Conservation (phyloP, 2,888 invertebrate genomes). For the Drosophila paucipuncta region DNA sequence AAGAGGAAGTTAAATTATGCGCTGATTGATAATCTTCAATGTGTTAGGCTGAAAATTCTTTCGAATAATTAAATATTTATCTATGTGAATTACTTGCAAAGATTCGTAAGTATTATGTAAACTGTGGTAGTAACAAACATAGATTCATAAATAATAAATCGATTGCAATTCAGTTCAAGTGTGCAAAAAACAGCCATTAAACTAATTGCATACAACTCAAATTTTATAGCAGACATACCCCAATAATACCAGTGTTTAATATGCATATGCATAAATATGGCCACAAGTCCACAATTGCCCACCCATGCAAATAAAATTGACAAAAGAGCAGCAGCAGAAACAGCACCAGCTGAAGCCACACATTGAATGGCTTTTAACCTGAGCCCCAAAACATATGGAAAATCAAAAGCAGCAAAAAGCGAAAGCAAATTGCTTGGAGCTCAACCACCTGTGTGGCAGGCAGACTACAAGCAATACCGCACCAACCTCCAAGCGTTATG, state of each 20-base stretch:
- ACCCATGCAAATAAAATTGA: slow-evolving; percentile 15
- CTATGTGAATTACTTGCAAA: too few species aligned
- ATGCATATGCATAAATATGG: slow-evolving; percentile 67
- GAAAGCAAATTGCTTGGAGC: slow-evolving; percentile 74
- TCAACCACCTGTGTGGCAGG: slow-evolving; percentile 49
- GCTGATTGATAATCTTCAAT: slow-evolving; percentile 35
- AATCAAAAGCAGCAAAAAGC: slow-evolving; percentile 71
- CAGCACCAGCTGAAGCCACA: slow-evolving; percentile 13
- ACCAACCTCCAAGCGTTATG: slow-evolving; percentile 14
- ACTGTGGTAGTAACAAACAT: slow-evolving; percentile 2
- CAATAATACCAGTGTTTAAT: slow-evolving; percentile 58
- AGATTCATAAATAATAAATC: slow-evolving; percentile 17
- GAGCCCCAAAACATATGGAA: slow-evolving; percentile 49
- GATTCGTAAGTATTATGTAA: slow-evolving; percentile 1
- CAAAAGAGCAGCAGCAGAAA: slow-evolving; percentile 27
- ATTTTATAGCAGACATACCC: slow-evolving; percentile 53
- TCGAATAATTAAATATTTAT: background rate
- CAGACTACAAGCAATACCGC: background rate
- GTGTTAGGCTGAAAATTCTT: background rate
- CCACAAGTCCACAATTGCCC: slow-evolving; percentile 36
- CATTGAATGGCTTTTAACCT: slow-evolving; percentile 52
- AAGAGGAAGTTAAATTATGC: slow-evolving; percentile 13
- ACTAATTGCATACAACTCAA: slow-evolving; percentile 69
- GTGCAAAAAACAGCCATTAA: slow-evolving; percentile 46
- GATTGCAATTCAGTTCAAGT: slow-evolving; percentile 28